Conservation (phyloP, 2,113 vertebrate species). For the Tenebrosternarchus preto region DNA sequence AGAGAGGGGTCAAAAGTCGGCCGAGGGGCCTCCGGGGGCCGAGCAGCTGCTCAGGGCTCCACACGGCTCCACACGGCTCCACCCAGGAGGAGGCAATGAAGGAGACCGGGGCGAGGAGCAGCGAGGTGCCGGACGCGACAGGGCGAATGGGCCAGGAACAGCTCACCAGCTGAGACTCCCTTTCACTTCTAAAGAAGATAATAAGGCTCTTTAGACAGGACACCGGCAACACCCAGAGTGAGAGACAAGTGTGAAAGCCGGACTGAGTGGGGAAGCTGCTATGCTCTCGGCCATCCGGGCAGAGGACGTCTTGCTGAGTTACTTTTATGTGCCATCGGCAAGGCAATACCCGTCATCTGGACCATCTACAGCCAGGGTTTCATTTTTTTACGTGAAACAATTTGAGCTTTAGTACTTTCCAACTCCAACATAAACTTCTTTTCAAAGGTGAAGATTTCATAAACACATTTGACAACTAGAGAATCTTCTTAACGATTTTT, state of each 20-base stretch:
- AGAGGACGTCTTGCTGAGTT: not conserved
- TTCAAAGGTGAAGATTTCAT: too few species aligned
- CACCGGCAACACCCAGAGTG: conserved; percentile 49
- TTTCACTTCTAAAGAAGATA: conserved; percentile 40
- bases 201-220: conserved; percentile 41
- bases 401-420: too few species aligned
- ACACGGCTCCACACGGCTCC: conserved; percentile 19
- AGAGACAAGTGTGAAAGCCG: conserved; percentile 42
- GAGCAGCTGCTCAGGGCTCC: not conserved
- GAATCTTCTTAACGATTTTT: not conserved
- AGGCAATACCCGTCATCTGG: not conserved
- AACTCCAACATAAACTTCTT: too few species aligned
- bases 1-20: conserved; percentile 5
- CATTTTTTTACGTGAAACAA: too few species aligned
- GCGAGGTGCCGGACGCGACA: conserved; percentile 16
- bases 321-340: conserved; percentile 14
- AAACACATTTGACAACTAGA: too few species aligned
- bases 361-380: not conserved
- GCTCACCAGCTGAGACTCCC: conserved; percentile 35
- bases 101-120: not conserved
- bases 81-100: not conserved
- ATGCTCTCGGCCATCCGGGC: conserved; percentile 11
- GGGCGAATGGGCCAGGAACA: not conserved
- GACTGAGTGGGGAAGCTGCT: conserved; percentile 25
- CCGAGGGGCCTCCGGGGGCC: not conserved